phyloP scores from a whole-genome alignment of 2,888 invertebrate genomes.

The Amphiduros pacificus region DNA sequence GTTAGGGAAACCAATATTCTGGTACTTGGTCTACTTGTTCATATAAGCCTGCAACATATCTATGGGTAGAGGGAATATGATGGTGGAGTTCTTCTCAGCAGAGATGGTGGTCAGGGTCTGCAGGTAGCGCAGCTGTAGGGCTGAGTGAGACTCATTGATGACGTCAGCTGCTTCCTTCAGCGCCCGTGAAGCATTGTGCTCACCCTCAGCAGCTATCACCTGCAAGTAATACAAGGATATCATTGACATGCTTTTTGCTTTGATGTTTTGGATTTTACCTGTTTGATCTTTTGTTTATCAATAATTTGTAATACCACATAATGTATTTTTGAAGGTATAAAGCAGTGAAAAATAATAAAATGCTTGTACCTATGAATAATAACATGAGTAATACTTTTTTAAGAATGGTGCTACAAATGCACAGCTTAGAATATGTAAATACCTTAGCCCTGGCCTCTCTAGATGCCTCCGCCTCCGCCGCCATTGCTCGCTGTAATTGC shows the following conservation, averaged over 20 bases:
- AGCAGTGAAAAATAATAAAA: too few relatives aligned
- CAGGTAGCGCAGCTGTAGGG: constrained; percentile 86
- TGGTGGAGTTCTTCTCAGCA: constrained; percentile 96
- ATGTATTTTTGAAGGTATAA: too few relatives aligned
- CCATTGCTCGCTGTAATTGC: constrained; percentile 44
- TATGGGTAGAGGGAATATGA: constrained; percentile 90
- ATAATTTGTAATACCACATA: too few relatives aligned
- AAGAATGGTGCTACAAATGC: too few relatives aligned
- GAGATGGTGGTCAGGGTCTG: constrained; percentile 94
- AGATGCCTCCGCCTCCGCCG: constrained; percentile 45
- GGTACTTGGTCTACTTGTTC: too few relatives aligned
- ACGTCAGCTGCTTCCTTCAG: constrained; percentile 92
- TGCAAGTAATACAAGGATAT: constrained; percentile 52
- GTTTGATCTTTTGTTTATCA: too few relatives aligned
- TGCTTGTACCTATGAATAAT: too few relatives aligned
- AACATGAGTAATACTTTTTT: too few relatives aligned
- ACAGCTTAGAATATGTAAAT: too few relatives aligned
- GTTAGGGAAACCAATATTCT: too few relatives aligned
- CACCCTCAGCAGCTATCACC: constrained; percentile 93
- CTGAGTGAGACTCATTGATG: constrained; percentile 90
- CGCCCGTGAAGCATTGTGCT: constrained; percentile 90
- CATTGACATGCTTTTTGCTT: too few relatives aligned
- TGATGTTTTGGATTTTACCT: too few relatives aligned
- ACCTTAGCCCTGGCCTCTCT: constrained; percentile 45
- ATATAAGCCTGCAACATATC: constrained; percentile 53